Evolutionary conservation across 2,888 invertebrate species (phyloP).

Genomic region (Troilus luridus): DNA sequence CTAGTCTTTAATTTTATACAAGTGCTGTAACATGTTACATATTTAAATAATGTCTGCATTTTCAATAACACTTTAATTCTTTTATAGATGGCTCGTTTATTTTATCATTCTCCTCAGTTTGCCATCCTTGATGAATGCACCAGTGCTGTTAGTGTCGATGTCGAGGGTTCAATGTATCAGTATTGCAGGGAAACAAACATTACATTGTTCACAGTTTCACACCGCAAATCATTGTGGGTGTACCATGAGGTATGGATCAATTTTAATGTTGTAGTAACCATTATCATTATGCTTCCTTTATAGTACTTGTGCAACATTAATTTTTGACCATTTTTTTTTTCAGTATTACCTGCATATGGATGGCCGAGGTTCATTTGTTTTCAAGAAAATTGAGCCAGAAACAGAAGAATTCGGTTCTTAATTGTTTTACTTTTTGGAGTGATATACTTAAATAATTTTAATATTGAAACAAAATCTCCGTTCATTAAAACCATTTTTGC

Average conservation of each 20-base stretch:
- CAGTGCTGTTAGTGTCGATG: slow-evolving; percentile 98
- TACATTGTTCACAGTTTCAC: slow-evolving; percentile 97
- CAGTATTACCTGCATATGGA: slow-evolving; percentile 95
- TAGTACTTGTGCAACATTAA: background rate
- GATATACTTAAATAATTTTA: slow-evolving; percentile 41
- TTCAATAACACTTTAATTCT: slow-evolving; percentile 54
- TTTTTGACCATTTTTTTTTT: slow-evolving; percentile 63
- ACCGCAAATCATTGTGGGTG: slow-evolving; percentile 96
- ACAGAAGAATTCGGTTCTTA: slow-evolving; percentile 92
- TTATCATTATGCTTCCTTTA: no score
- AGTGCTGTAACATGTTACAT: background rate
- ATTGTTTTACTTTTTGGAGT: background rate
- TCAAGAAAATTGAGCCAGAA: slow-evolving; percentile 86
- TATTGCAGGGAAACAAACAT: slow-evolving; percentile 92
- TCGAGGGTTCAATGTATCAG: slow-evolving; percentile 97
- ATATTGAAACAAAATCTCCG: background rate
- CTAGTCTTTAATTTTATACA: background rate
- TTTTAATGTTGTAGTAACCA: background rate
- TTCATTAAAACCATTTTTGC: background rate
- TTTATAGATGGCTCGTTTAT: slow-evolving; percentile 90
- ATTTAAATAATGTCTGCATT: background rate
- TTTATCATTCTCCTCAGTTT: slow-evolving; percentile 98
- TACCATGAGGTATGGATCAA: slow-evolving; percentile 85
- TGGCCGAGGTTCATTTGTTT: slow-evolving; percentile 92
- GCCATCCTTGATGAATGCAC: slow-evolving; percentile 99